Base-by-base conservation (phyloP, 1,140 invertebrate species). In the Sycophila sp. region DNA sequence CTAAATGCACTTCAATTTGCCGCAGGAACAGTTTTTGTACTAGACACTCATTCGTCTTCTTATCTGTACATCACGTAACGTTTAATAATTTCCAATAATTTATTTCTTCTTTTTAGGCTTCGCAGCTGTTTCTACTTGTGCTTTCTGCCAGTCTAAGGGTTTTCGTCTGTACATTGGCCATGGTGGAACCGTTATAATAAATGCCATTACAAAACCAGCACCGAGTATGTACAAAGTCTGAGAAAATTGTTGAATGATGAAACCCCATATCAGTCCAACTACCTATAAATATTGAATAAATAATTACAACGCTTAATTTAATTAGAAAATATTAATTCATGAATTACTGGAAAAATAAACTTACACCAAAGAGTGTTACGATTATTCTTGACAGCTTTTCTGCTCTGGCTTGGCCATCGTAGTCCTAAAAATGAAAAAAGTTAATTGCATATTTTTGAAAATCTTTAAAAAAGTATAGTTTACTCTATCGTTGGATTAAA, bases 141-240 rank as follows among this genome's bases (percentile, higher is more conserved):
- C 89, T 79, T 94, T 94, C 81, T 96, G 96, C 96, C 96, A 98
- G n/a, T 93, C 91, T 1, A 98, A 83, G 19, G 95, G 91, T 83
- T 96, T 96, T 68, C 89, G 88, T 32, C 94, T 88, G 78, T 95
- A 98, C 89, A 97, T 94, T 0, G 96, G 95, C 96, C 96, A 98
- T 11, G 96, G 95, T 45, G 96, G 96, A 78, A 98, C 88, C 2
- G 94, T 95, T 7, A 95, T 84, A 77, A 98, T 84, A 38, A 93
- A 91, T 55, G 95, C 95, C 71, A 98, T 85, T 1, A 94, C 84
- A 82, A 97, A 97, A 71, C 96, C 96, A 78, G 93, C 94, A 24
- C 92, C 93, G n/a, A 98, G 86, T 78, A 97, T 95, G 69, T 96
- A 96, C 19, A 98, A 93, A 6, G 96, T 97, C 82, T 97, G 94